Evolutionary conservation across 1,140 invertebrate genomes (phyloP).

Genomic region (Conopomorpha cramerella): DNA sequence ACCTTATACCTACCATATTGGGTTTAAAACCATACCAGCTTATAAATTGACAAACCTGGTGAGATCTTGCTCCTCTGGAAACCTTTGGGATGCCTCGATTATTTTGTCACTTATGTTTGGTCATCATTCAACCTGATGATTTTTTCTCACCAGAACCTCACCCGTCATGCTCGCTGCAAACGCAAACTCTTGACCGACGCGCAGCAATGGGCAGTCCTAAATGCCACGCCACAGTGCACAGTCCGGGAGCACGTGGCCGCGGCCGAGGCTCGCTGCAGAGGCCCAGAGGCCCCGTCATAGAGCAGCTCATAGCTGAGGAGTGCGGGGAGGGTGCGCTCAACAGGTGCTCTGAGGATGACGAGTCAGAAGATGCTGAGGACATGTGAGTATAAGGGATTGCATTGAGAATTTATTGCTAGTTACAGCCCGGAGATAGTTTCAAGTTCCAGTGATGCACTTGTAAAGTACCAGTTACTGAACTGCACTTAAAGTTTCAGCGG

Average conservation of each 20-base stretch:
- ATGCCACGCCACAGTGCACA: conserved; percentile 41
- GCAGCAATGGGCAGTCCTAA: conserved; percentile 20
- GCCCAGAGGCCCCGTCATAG: conserved; percentile 34
- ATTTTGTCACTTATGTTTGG: too few relatives aligned
- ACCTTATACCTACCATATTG: too few relatives aligned
- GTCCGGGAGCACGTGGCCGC: conserved; percentile 21
- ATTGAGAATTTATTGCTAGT: too few relatives aligned
- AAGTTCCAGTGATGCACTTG: too few relatives aligned
- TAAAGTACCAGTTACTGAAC: too few relatives aligned
- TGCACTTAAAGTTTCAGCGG: too few relatives aligned
- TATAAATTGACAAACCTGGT: too few relatives aligned
- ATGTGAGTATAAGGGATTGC: conserved; percentile 31
- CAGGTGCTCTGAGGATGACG: conserved; percentile 41
- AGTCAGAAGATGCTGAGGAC: conserved; percentile 48
- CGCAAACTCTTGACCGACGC: conserved; percentile 43
- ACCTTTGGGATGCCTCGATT: too few relatives aligned
- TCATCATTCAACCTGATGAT: too few relatives aligned
- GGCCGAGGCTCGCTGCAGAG: conserved; percentile 25
- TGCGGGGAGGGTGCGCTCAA: conserved; percentile 35
- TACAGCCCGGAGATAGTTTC: too few relatives aligned
- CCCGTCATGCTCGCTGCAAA: conserved; percentile 38
- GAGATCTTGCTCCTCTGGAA: too few relatives aligned
- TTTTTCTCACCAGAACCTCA: conserved; percentile 29
- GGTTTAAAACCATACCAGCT: too few relatives aligned
- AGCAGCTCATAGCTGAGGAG: conserved; percentile 48